Conservation (phyloP, 1,140 invertebrate genomes). For the Hermetia illucens region DNA sequence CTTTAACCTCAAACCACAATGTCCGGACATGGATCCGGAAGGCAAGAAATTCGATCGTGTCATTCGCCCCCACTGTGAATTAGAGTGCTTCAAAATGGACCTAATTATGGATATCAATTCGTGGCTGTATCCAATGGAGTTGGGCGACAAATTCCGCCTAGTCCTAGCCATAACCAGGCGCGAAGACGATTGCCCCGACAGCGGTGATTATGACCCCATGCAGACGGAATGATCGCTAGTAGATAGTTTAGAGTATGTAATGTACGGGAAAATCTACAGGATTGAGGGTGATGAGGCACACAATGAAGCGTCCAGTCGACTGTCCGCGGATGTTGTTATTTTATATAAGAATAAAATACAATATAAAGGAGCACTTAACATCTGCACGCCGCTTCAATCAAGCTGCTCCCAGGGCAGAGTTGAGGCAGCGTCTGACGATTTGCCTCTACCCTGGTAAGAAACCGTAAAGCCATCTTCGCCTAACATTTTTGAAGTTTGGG, state of each 20-base stretch:
- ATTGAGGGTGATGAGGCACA: conserved; percentile 95
- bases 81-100: conserved; percentile 99
- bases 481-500: too few relatives aligned
- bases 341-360: too few relatives aligned
- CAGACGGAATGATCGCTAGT: conserved; percentile 73
- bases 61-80: conserved; percentile 91
- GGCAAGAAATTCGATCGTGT: conserved; percentile 98
- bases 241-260: conserved; percentile 97
- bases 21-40: conserved; percentile 97
- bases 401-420: too few relatives aligned
- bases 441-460: too few relatives aligned
- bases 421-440: too few relatives aligned
- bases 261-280: conserved; percentile 93
- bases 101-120: conserved; percentile 94
- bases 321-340: too few relatives aligned
- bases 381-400: too few relatives aligned
- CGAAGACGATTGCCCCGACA: conserved; percentile 93
- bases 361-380: too few relatives aligned
- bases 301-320: conserved; percentile 67
- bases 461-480: too few relatives aligned
- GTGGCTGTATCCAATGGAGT: conserved; percentile 94
- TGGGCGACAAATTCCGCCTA: conserved; percentile 71
- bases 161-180: conserved; percentile 88
- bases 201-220: conserved; percentile 82
- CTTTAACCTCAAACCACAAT: conserved; percentile 36